Base-by-base conservation (phyloP, 2,113 vertebrate species). In the Colinus virginianus region DNA sequence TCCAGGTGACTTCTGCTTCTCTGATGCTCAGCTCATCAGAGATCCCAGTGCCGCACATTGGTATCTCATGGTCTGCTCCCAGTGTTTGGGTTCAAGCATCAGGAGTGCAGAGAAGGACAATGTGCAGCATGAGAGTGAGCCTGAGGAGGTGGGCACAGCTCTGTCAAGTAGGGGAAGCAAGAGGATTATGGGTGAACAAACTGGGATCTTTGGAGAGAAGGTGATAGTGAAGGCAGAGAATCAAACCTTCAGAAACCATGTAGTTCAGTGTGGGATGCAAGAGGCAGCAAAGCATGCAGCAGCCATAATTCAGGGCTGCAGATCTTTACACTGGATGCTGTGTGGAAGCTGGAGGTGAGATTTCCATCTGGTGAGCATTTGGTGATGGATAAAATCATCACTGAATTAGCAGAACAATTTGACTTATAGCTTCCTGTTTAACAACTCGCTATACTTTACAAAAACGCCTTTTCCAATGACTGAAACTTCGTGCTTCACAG, bases 201-300 rank as follows among this genome's bases (percentile, higher is more conserved):
- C 0, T 26, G 23, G 11, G 59, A 32, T 7, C 13, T 77, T 36
- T 38, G 6, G 10, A 80, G 19, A 25, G 25, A 81, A 56, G 22
- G 32, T 19, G 11, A 25, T 26, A 20, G 32, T 43, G 49, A 84
- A 83, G 40, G 2, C 43, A 88, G 64, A 77, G 40, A 9, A n/a
- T 30, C 26, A 28, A 6, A 42, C 45, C 59, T 84, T 78, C 78
- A 67, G n/a, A 53, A 45, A 14, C 12, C 13, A 64, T 36, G 36
- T 26, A 45, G 43, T 13, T 32, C 66, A 3, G 1, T 36, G 62
- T 1, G 1, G 61, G 30, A 23, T 48, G 8, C 3, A 7, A 40
- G 42, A 46, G 15, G 62, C 42, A 36, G 21, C 28, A 46, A 55
- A 61, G 30, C 21, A 20, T 1, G 0, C 46, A 42, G 68, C n/a